These are phyloP conservation scores for Hylaeus volcanicus DNA, from an alignment of 1,140 invertebrate species.

Conservation along the genomic window DNA sequence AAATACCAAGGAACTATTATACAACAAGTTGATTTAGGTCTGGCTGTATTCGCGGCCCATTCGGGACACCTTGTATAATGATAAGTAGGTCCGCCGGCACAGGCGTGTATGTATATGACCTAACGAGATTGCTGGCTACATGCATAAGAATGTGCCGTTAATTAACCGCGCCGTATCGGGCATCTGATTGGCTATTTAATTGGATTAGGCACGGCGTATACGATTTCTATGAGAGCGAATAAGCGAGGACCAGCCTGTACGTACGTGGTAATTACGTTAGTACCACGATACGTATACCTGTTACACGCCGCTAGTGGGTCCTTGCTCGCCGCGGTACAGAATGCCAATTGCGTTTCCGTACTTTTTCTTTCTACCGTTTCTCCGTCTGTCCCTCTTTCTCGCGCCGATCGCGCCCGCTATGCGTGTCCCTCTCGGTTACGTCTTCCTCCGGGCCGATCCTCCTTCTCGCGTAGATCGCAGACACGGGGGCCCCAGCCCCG, in stretches of 20 bases:
- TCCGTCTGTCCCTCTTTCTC: conserved; percentile 6
- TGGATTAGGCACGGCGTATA: conserved; percentile 67
- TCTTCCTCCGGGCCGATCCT: background rate
- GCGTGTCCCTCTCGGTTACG: background rate
- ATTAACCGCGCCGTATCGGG: conserved; percentile 71
- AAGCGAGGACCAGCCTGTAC: conserved; percentile 32
- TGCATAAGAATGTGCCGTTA: conserved; percentile 75
- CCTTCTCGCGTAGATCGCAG: conserved; percentile 10
- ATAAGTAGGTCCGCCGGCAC: conserved; percentile 52
- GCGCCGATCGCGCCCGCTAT: too few relatives aligned
- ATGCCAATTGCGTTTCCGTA: conserved; percentile 63
- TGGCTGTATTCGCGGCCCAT: background rate
- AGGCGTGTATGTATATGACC: conserved; percentile 45
- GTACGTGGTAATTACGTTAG: conserved; percentile 60
- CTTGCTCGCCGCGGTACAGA: conserved; percentile 56
- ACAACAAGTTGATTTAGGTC: too few relatives aligned
- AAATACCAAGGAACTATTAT: too few relatives aligned
- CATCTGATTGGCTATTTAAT: conserved; percentile 75
- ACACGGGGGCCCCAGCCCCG: conserved; percentile 38
- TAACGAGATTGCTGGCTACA: conserved; percentile 66
- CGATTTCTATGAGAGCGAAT: conserved; percentile 62
- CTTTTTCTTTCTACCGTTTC: conserved; percentile 35
- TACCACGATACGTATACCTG: conserved; percentile 54
- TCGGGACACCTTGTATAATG: conserved; percentile 53
- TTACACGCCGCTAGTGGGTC: conserved; percentile 49